Conservation (phyloP, 2,888 invertebrate genomes). For the Lamellibrachia satsuma region DNA sequence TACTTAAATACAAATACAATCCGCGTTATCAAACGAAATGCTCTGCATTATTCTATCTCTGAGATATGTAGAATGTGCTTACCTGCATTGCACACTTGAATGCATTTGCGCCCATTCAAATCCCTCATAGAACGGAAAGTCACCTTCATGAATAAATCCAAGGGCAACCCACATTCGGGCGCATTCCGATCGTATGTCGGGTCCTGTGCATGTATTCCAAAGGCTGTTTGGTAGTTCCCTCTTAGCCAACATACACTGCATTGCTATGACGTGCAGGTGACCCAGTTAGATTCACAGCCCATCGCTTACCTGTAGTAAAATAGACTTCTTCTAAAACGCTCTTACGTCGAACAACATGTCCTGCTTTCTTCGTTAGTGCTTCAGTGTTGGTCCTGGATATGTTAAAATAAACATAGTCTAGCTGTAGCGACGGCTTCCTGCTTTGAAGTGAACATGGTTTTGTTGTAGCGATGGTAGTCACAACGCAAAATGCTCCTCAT, state of each 20-base stretch:
- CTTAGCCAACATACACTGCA: neutral
- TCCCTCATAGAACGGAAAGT: neutral
- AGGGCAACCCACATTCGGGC: neutral
- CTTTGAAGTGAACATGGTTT: neutral
- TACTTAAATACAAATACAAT: too few relatives aligned
- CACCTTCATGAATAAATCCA: neutral
- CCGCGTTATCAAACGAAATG: neutral
- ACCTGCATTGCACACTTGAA: neutral
- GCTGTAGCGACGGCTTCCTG: too few relatives aligned
- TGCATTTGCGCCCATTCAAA: neutral
- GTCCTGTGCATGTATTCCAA: neutral
- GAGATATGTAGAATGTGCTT: neutral
- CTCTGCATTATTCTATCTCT: neutral
- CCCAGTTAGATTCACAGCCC: neutral
- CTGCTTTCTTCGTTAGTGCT: neutral
- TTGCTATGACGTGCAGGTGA: neutral
- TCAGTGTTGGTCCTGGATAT: neutral
- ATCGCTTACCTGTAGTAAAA: too few relatives aligned
- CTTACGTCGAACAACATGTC: neutral
- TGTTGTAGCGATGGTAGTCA: neutral
- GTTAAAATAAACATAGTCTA: too few relatives aligned
- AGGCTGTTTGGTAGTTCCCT: neutral
- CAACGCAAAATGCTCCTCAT: neutral
- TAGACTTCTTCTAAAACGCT: too few relatives aligned
- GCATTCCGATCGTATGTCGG: neutral